Conservation (phyloP, 2,888 invertebrate genomes). For the Lissocephala sabroskyi region DNA sequence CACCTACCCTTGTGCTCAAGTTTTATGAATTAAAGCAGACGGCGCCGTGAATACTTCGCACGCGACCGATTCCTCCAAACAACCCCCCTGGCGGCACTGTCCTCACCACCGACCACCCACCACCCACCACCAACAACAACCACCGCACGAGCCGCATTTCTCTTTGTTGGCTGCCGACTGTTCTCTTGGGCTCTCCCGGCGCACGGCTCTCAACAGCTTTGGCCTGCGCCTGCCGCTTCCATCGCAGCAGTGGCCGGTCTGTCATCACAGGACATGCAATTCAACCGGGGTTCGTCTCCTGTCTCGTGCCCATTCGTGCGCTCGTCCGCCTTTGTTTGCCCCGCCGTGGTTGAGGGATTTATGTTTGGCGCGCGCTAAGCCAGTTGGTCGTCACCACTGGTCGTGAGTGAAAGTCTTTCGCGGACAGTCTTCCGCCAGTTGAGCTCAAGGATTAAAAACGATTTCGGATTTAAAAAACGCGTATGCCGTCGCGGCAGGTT, state of each 20-base stretch:
- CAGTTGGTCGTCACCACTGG: slow-evolving; percentile 41
- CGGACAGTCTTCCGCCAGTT: not conserved
- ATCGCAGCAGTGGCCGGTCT: not conserved
- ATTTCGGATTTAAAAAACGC: too few species aligned
- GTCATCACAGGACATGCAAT: too few species aligned
- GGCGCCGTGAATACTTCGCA: not conserved
- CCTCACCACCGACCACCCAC: not conserved
- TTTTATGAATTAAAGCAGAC: slow-evolving; percentile 6
- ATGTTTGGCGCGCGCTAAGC: slow-evolving; percentile 3
- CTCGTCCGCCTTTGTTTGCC: slow-evolving; percentile 6
- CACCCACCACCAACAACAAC: not conserved
- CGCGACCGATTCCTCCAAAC: not conserved
- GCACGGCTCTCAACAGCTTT: slow-evolving; percentile 2
- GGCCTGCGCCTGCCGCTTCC: slow-evolving; percentile 7
- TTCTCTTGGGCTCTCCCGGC: slow-evolving; percentile 1
- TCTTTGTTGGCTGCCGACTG: not conserved
- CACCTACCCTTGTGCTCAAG: slow-evolving; percentile 6
- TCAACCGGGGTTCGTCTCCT: not conserved
- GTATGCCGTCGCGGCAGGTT: too few species aligned
- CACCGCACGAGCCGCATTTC: not conserved
- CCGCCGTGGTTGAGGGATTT: slow-evolving; percentile 11
- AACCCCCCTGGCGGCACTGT: not conserved
- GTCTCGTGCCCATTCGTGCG: not conserved
- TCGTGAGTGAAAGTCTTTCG: slow-evolving; percentile 49
- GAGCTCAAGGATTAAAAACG: too few species aligned